Evolutionary conservation across 2,888 invertebrate genomes (phyloP), one percentile per base, ranked within the genome.

Genomic region (Stenichneumon culpator): DNA sequence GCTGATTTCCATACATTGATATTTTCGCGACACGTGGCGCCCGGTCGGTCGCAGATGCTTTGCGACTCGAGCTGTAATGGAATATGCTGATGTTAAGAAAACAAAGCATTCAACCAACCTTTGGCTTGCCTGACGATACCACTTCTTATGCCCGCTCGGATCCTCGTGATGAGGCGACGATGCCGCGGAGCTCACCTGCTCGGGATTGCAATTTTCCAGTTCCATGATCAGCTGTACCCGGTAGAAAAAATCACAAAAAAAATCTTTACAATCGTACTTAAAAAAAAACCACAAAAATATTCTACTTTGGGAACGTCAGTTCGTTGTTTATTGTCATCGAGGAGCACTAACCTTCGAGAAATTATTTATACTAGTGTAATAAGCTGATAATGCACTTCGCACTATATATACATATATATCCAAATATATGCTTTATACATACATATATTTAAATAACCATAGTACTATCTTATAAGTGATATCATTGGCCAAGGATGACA

Each of bases 41-140:
- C 4, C 63, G n/a, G 63, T 16, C 1, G 16, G 7, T 28, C 63
- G 28, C 28, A 28, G 28, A 14, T 63, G 63, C 28, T 16, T 16
- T 63, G 63, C 28, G 32, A 28, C 14, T n/a, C 19, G 19, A 22
- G 19, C 28, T 32, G 28, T 70, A 7, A 67, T 22, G 19, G 14
- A n/a, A 39, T 39, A 67, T 67, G 39, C 67, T 16, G n/a, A 52
- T 70, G 9, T n/a, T 7, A 69, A 22, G 28, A 79, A 16, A 69
- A 39, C 52, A 65, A 72, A 70, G 44, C 19, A 11, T 52, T 32
- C 6, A 19, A 93, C 94, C 93, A 89, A 95, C 95, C 95, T 95
- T 90, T 95, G 95, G 87, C 94, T 94, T 44, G 95, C 95, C 88
- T 95, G 94, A 77, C 95, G 93, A 90, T 95, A 95, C 94, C 95